A percentile compares a stretch with the other conserved stretches of the same genome.
These are phyloP conservation scores for Metellina segmentata DNA, from an alignment of 2,888 invertebrate genomes.

Conservation along the genomic window DNA sequence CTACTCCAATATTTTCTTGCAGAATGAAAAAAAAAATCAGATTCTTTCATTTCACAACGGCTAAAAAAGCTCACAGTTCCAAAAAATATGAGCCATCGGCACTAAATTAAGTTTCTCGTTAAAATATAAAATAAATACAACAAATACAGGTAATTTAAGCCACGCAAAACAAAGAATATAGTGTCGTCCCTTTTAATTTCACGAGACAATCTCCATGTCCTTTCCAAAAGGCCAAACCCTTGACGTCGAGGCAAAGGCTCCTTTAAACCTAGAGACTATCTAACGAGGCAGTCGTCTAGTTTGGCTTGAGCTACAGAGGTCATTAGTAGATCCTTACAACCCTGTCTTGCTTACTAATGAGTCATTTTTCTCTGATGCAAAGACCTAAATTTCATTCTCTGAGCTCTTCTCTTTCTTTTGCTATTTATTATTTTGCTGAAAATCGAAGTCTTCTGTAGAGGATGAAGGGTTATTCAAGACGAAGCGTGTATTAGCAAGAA, in stretches of 20 bases:
- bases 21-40: neutral
- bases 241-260: conserved; percentile 24
- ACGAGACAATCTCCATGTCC: neutral
- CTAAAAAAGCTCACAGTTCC: neutral
- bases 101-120: neutral
- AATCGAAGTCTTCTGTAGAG: neutral
- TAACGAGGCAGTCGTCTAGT: conserved; percentile 52
- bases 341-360: conserved; percentile 60
- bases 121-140: neutral
- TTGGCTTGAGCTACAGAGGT: conserved; percentile 39
- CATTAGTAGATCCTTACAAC: conserved; percentile 37
- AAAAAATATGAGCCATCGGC: neutral
- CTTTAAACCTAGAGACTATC: conserved; percentile 7
- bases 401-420: neutral
- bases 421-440: neutral
- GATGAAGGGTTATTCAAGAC: no score
- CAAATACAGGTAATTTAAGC: neutral
- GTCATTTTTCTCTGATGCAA: conserved; percentile 9
- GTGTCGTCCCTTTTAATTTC: neutral
- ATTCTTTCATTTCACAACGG: neutral
- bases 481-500: no score
- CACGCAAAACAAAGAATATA: neutral
- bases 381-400: neutral
- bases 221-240: conserved; percentile 17
- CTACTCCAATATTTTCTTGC: neutral